These are phyloP conservation scores for Phaethornis superciliosus DNA, from an alignment of 2,113 vertebrate species.

Conservation along the genomic window DNA sequence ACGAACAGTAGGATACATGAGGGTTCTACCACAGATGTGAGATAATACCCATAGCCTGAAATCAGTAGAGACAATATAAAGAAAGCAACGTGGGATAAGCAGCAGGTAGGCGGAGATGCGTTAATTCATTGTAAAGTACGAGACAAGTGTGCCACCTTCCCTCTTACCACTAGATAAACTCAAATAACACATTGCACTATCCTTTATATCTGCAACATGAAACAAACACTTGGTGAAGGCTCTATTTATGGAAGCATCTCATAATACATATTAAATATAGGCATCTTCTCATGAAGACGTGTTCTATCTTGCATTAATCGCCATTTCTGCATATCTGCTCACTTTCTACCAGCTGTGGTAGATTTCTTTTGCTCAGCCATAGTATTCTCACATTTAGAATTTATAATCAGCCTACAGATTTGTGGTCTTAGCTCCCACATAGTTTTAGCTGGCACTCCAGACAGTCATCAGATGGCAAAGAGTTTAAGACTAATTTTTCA, in stretches of 20 bases:
- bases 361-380: not conserved
- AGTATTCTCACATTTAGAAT: not conserved
- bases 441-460: not conserved
- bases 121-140: not conserved
- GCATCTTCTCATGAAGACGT: not conserved
- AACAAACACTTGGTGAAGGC: not conserved
- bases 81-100: not conserved
- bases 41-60: conserved; percentile 67
- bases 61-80: not conserved
- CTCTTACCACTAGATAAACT: conserved; percentile 6
- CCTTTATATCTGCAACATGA: not conserved
- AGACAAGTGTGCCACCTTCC: not conserved
- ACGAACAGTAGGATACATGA: conserved; percentile 54
- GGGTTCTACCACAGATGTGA: conserved; percentile 73
- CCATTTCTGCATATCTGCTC: not conserved
- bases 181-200: not conserved
- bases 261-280: not conserved
- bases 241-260: not conserved
- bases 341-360: not conserved
- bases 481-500: not conserved
- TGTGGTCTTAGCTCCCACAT: not conserved
- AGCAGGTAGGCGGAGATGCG: not conserved
- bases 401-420: not conserved
- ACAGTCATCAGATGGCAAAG: not conserved
- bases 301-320: not conserved